Evolutionary conservation across 2,888 invertebrate species (phyloP).

Genomic region (Drosophila meridiana): DNA sequence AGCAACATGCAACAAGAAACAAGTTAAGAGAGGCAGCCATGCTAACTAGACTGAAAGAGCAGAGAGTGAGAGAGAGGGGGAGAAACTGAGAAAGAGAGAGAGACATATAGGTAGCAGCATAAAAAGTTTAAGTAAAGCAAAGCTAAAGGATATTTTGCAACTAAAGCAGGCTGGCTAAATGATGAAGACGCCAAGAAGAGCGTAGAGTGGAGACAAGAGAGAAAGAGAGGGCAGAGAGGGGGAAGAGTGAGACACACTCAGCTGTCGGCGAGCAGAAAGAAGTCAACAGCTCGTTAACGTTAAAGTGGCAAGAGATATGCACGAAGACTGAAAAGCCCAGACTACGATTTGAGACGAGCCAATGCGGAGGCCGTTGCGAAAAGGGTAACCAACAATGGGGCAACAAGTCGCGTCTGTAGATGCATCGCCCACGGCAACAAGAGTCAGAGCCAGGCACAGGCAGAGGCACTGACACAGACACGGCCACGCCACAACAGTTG

Average conservation of each 20-base stretch:
- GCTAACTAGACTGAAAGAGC: conserved; percentile 60
- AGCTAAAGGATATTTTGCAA: conserved; percentile 46
- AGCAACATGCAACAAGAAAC: conserved; percentile 7
- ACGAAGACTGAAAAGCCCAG: conserved; percentile 47
- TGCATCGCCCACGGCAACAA: conserved; percentile 72
- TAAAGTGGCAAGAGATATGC: conserved; percentile 81
- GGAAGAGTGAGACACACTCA: conserved; percentile 55
- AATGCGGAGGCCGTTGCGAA: conserved; percentile 20
- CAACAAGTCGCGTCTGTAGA: conserved; percentile 78
- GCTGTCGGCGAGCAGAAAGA: conserved; percentile 76
- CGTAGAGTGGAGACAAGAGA: conserved; percentile 3
- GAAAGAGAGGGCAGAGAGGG: not conserved
- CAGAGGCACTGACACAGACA: not conserved
- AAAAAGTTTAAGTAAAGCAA: conserved; percentile 11
- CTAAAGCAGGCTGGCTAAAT: conserved; percentile 40
- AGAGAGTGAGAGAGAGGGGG: not conserved
- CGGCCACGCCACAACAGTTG: conserved; percentile 15
- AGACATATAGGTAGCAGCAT: conserved; percentile 5
- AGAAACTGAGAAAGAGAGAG: conserved; percentile 3
- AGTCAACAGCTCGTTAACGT: conserved; percentile 81
- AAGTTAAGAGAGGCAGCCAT: conserved; percentile 20
- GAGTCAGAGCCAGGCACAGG: conserved; percentile 1
- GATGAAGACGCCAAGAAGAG: conserved; percentile 54
- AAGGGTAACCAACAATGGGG: conserved; percentile 75
- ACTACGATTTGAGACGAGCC: conserved; percentile 14